phyloP scores from a whole-genome alignment of 2,888 invertebrate genomes.

The Limnephilus rhombicus region DNA sequence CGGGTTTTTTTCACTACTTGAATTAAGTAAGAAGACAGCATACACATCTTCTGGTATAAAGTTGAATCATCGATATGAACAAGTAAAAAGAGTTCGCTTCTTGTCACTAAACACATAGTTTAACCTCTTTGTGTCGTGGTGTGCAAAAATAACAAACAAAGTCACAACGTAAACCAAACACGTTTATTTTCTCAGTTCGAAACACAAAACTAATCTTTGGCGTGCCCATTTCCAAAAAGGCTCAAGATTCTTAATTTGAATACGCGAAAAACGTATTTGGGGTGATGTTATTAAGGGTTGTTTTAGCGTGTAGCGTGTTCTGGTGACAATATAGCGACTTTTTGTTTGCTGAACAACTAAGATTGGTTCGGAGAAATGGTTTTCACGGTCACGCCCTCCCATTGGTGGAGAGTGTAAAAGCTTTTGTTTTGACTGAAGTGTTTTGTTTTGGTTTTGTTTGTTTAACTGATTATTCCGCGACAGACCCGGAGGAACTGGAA shows the following conservation, averaged over 20 bases:
- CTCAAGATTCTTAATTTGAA: neutral
- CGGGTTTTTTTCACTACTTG: neutral
- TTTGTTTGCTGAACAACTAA: neutral
- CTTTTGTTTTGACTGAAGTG: neutral
- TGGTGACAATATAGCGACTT: neutral
- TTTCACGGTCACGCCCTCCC: constrained; percentile 20
- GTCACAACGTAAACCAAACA: neutral
- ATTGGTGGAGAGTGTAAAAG: neutral
- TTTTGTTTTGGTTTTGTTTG: constrained; percentile 16
- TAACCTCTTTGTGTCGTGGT: neutral
- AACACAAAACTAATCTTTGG: neutral
- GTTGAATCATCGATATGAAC: neutral
- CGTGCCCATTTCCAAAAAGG: neutral
- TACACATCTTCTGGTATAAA: neutral
- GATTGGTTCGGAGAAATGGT: constrained; percentile 2
- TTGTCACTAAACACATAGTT: neutral
- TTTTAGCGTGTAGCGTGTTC: neutral
- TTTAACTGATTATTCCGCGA: neutral
- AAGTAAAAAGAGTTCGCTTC: neutral
- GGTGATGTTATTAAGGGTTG: neutral
- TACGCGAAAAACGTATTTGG: neutral
- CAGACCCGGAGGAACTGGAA: neutral
- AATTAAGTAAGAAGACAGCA: neutral
- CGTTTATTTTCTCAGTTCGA: constrained; percentile 12
- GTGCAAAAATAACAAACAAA: neutral